Evolutionary conservation across 1,140 invertebrate species (phyloP).

Genomic region (Chelonus insularis): DNA sequence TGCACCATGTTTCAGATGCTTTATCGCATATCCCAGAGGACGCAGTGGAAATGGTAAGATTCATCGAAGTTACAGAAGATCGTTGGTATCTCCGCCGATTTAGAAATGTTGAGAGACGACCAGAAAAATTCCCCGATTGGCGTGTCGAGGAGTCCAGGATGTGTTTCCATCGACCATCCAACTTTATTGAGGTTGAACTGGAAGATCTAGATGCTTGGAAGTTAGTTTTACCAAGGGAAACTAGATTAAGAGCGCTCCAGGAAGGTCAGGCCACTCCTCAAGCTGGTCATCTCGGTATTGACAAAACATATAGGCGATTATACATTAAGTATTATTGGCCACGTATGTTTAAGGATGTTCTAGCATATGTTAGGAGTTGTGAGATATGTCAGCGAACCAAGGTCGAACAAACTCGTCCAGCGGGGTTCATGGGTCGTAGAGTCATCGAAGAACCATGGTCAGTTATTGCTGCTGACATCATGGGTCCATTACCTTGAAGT

Average conservation of each 20-base stretch:
- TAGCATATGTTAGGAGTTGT: not conserved
- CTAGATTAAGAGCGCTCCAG: not conserved
- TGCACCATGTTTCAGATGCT: slow-evolving; percentile 34
- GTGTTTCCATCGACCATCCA: not conserved
- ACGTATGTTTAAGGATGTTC: not conserved
- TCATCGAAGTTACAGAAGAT: not conserved
- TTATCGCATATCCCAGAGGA: slow-evolving; percentile 27
- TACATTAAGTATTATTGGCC: not conserved
- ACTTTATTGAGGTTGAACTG: not conserved
- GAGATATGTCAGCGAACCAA: not conserved
- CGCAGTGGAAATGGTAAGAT: not conserved
- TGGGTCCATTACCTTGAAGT: slow-evolving; percentile 50
- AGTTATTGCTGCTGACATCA: slow-evolving; percentile 48
- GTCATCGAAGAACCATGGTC: slow-evolving; percentile 45
- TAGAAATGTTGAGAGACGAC: not conserved
- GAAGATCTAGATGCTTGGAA: not conserved
- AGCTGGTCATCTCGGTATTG: not conserved
- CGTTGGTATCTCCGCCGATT: not conserved
- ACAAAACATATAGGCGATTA: not conserved
- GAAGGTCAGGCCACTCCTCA: not conserved
- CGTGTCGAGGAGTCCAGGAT: not conserved
- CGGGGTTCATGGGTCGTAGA: not conserved
- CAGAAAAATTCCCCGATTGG: slow-evolving; percentile 1
- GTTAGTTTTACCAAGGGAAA: not conserved
- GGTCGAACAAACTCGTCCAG: not conserved